phyloP scores from a whole-genome alignment of 1,140 invertebrate genomes.

The Ridgeia piscesae region DNA sequence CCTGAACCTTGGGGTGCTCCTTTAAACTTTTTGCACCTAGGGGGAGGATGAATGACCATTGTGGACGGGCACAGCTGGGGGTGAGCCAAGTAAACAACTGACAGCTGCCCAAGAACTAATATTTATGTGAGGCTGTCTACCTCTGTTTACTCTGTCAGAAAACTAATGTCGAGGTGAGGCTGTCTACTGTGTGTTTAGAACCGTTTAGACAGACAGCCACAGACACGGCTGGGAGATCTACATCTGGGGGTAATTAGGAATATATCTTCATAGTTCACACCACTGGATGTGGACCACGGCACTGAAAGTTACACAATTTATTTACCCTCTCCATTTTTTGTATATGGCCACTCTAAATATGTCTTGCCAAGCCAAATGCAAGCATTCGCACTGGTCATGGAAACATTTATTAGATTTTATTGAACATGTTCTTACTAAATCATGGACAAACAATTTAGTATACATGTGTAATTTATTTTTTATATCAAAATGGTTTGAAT shows the following conservation, averaged over 20 bases:
- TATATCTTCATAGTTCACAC: neutral
- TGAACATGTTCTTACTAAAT: too few relatives aligned
- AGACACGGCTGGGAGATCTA: too few relatives aligned
- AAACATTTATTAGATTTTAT: too few relatives aligned
- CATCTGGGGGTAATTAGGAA: neutral
- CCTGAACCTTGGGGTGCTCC: too few relatives aligned
- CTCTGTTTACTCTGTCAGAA: too few relatives aligned
- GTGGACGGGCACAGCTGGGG: neutral
- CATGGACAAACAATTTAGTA: too few relatives aligned
- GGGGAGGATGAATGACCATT: neutral
- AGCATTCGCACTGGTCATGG: too few relatives aligned
- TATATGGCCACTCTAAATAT: neutral
- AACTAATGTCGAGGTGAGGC: too few relatives aligned
- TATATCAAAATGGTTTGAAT: too few relatives aligned
- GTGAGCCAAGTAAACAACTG: neutral
- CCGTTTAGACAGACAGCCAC: neutral
- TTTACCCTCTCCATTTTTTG: neutral
- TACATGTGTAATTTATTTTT: too few relatives aligned
- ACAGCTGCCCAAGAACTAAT: neutral
- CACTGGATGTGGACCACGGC: neutral
- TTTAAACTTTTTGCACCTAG: neutral
- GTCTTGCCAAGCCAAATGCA: neutral
- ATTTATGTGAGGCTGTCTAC: constrained; percentile 5
- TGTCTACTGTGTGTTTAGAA: too few relatives aligned
- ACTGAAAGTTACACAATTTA: neutral